Conservation (phyloP, 1,140 invertebrate species). For the Goniozus legneri region DNA sequence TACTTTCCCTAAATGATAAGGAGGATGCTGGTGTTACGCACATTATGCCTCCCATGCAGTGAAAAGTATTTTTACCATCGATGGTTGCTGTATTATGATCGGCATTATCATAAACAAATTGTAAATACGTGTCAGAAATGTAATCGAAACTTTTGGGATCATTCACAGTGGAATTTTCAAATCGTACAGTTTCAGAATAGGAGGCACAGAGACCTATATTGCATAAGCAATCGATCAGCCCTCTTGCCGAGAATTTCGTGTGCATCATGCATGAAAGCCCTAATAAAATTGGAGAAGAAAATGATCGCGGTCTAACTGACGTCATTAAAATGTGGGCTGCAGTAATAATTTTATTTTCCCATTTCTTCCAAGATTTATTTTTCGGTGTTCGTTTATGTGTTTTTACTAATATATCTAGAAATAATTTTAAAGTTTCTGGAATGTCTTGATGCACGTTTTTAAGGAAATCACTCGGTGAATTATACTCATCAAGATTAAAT, state of each 20-base stretch:
- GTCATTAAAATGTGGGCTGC: constrained; percentile 9
- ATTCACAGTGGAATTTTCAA: not conserved
- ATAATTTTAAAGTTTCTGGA: constrained; percentile 9
- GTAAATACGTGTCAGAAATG: constrained; percentile 6
- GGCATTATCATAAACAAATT: constrained; percentile 23
- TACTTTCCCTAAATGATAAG: constrained; percentile 1
- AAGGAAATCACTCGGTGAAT: constrained; percentile 7
- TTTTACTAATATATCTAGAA: constrained; percentile 9
- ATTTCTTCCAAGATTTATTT: constrained; percentile 4
- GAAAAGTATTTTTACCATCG: constrained; percentile 23
- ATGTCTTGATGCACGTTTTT: constrained; percentile 6
- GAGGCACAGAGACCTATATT: not conserved
- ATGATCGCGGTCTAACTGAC: constrained; percentile 7
- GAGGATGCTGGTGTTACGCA: constrained; percentile 1
- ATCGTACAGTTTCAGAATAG: constrained; percentile 1
- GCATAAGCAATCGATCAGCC: not conserved
- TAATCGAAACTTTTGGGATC: not conserved
- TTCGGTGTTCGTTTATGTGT: constrained; percentile 7
- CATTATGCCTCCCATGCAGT: constrained; percentile 20
- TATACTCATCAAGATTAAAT: constrained; percentile 4
- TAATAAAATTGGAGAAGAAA: not conserved
- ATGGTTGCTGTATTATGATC: constrained; percentile 22
- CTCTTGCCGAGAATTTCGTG: not conserved
- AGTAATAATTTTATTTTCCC: constrained; percentile 3
- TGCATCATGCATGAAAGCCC: not conserved